phyloP scores from a whole-genome alignment of 2,888 invertebrate genomes.

The Dicranocentrus wangi region DNA sequence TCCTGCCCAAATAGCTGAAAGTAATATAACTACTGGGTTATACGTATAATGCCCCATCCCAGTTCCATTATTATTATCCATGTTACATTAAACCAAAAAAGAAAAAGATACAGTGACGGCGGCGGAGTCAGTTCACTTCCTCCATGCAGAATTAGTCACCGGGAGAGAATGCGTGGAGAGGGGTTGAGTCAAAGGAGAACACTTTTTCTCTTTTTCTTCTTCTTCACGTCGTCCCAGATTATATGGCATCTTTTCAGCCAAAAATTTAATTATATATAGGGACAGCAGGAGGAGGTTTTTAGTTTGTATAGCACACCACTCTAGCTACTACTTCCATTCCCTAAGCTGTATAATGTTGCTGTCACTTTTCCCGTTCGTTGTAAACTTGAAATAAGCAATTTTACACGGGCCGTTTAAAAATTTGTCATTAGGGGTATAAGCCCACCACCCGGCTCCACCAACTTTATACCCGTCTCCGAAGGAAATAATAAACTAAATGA shows the following conservation, averaged over 20 bases:
- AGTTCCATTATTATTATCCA: background rate
- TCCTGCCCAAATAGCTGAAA: background rate
- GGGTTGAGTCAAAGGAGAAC: background rate
- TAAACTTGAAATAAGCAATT: constrained; percentile 7
- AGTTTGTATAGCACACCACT: background rate
- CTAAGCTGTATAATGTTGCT: constrained; percentile 3
- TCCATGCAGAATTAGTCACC: background rate
- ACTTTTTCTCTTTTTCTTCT: background rate
- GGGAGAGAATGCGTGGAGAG: background rate
- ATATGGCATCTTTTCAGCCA: too few species aligned
- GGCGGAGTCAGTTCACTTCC: background rate
- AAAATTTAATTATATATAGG: background rate
- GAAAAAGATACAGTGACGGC: background rate
- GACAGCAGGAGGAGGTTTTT: too few species aligned
- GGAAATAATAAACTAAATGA: too few species aligned
- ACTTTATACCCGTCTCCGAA: too few species aligned
- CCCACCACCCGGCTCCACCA: too few species aligned
- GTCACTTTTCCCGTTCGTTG: background rate
- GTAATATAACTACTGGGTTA: background rate
- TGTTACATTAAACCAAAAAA: background rate
- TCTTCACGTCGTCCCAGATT: too few species aligned
- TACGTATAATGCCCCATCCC: background rate
- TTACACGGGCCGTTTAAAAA: constrained; percentile 10
- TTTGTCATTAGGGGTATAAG: constrained; percentile 15
- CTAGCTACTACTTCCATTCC: too few species aligned